Percentiles rank a stretch among this genome's conserved stretches.
Evolutionary conservation across 2,888 invertebrate genomes (phyloP).

Genomic region (Thyatira batis): DNA sequence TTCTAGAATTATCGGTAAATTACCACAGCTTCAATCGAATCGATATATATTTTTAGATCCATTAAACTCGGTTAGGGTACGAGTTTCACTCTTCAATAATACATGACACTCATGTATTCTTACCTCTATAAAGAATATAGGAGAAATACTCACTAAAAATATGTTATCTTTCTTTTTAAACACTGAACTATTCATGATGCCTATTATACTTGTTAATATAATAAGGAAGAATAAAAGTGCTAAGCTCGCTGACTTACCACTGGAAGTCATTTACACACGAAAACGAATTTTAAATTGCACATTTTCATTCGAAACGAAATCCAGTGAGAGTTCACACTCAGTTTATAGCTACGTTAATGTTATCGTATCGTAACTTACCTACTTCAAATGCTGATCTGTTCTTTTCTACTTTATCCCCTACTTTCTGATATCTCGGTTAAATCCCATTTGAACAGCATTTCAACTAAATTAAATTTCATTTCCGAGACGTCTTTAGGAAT

Average conservation of each 20-base stretch:
- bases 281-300: conserved; percentile 3
- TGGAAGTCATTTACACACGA: neutral
- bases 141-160: too few relatives aligned
- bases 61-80: too few relatives aligned
- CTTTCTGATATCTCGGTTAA: neutral
- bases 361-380: neutral
- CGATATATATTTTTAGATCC: too few relatives aligned
- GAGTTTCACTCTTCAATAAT: too few relatives aligned
- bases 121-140: too few relatives aligned
- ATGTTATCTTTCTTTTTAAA: too few relatives aligned
- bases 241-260: neutral
- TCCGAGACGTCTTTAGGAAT: neutral
- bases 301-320: conserved; percentile 3
- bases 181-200: too few relatives aligned
- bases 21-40: too few relatives aligned
- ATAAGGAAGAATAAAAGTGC: neutral
- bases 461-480: neutral
- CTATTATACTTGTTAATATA: neutral
- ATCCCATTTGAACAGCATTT: neutral
- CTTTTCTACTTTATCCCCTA: neutral
- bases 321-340: neutral
- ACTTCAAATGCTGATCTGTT: neutral
- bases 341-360: neutral
- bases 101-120: too few relatives aligned
- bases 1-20: too few relatives aligned